Conservation (phyloP, 35 echinoderm and acorn worm genomes). For the Heliocidaris erythrogramma region DNA sequence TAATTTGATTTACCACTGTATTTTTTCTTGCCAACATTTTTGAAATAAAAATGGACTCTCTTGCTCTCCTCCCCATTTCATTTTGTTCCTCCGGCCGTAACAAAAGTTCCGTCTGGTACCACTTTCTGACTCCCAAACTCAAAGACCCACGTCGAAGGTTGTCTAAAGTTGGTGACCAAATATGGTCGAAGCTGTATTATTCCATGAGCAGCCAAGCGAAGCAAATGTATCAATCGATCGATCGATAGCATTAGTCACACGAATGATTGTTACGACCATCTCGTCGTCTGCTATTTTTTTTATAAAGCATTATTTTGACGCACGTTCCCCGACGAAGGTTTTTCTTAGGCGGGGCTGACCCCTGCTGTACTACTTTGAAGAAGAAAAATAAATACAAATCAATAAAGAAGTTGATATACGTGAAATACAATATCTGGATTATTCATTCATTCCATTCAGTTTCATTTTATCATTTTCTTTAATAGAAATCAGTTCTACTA, state of each 20-base stretch:
- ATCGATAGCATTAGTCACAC: neutral
- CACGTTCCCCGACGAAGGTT: neutral
- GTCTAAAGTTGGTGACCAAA: neutral
- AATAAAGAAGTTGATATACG: neutral
- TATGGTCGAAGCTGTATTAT: neutral
- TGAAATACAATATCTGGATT: no score
- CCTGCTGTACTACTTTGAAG: neutral
- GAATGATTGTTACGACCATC: neutral
- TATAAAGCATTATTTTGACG: neutral
- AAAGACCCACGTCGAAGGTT: neutral
- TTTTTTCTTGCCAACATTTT: no score
- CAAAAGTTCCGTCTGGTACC: no score
- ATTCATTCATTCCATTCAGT: no score
- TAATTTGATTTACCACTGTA: no score
- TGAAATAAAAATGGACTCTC: neutral
- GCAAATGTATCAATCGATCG: neutral
- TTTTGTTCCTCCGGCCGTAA: neutral
- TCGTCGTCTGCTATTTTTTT: neutral
- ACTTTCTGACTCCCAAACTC: no score
- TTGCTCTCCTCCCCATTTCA: no score
- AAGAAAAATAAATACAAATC: neutral
- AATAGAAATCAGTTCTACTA: no score
- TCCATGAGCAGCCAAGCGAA: neutral
- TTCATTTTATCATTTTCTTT: no score
- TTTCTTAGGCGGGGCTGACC: neutral